phyloP scores from a whole-genome alignment of 2,888 invertebrate species.

The Eulithis prunata region DNA sequence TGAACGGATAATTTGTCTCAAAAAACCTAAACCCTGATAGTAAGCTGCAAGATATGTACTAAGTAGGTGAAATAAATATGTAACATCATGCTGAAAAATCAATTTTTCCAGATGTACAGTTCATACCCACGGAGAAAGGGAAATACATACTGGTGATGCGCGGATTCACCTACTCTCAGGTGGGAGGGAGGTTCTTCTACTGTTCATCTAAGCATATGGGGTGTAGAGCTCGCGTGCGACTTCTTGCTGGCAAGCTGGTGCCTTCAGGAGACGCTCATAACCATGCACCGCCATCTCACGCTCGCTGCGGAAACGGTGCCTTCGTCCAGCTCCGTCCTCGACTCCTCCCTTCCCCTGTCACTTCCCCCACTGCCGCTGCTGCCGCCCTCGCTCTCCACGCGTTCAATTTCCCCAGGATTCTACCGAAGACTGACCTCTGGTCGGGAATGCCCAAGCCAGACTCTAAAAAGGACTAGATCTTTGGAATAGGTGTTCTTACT shows the following conservation, averaged over 20 bases:
- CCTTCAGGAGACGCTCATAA: constrained; percentile 75
- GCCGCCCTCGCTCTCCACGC: constrained; percentile 70
- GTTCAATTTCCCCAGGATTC: constrained; percentile 70
- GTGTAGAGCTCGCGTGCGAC: constrained; percentile 72
- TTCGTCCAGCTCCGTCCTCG: constrained; percentile 77
- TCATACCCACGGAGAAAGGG: constrained; percentile 81
- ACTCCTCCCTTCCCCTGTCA: constrained; percentile 45
- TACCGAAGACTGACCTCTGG: constrained; percentile 78
- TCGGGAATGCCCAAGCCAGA: constrained; percentile 62
- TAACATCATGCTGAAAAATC: constrained; percentile 3
- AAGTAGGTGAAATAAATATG: not conserved
- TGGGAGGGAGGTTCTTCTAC: constrained; percentile 80
- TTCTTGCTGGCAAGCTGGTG: constrained; percentile 70
- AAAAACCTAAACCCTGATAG: too few species aligned
- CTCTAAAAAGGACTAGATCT: constrained; percentile 62
- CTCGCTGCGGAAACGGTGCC: constrained; percentile 78
- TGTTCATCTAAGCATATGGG: constrained; percentile 81
- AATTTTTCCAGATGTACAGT: constrained; percentile 72
- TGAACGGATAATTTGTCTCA: too few species aligned
- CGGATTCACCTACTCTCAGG: constrained; percentile 79
- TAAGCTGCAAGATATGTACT: not conserved
- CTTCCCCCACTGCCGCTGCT: constrained; percentile 62
- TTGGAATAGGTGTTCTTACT: not conserved
- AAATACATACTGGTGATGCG: constrained; percentile 77
- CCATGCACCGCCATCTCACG: constrained; percentile 77